Base-by-base conservation (phyloP, 2,797 vertebrate species). In the Etheostoma perlongum region DNA sequence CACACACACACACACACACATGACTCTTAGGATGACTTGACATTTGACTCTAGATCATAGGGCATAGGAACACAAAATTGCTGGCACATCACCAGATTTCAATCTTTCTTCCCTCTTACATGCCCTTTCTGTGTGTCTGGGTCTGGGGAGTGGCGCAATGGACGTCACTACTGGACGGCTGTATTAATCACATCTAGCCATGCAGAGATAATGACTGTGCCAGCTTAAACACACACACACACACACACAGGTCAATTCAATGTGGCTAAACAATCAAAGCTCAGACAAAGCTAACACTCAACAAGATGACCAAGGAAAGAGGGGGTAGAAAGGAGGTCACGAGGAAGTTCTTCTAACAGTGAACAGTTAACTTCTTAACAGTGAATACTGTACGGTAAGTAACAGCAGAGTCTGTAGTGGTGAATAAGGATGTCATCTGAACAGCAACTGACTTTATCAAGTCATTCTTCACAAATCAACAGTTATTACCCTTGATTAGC, bases 111-210 rank as follows among this genome's bases (percentile, higher is more conserved):
- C 52, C 62, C 25, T 82, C 53, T 79, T 79, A 58, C 67, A 69
- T 86, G 85, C 75, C 82, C 63, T 85, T 89, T 91, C 64, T 59
- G 68, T 48, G 33, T 64, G 85, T 72, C 4, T 69, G 76, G 68
- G 81, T 86, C 74, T 82, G 54, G 83, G 89, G 91, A 93, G 86
- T 83, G 90, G 86, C 73, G 18, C 74, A 70, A 58, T 64, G 74
- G 76, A 89, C 84, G 72, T 82, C 84, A 84, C 77, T 47, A 65
- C 67, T 83, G 74, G 69, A 84, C 65, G 76, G 81, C 77, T 74
- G 67, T 76, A 89, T 93, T 88, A 91, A 92, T 92, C 88, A 91
- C 87, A 87, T 89, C 79, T 48, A 91, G 78, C 70, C 67, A 75
- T 15, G 58, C 79, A 63, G 76, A 83, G 76, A 88, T 88, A 86